These are phyloP conservation scores for Carassius auratus DNA, from an alignment of 2,113 vertebrate species.

Conservation along the genomic window DNA sequence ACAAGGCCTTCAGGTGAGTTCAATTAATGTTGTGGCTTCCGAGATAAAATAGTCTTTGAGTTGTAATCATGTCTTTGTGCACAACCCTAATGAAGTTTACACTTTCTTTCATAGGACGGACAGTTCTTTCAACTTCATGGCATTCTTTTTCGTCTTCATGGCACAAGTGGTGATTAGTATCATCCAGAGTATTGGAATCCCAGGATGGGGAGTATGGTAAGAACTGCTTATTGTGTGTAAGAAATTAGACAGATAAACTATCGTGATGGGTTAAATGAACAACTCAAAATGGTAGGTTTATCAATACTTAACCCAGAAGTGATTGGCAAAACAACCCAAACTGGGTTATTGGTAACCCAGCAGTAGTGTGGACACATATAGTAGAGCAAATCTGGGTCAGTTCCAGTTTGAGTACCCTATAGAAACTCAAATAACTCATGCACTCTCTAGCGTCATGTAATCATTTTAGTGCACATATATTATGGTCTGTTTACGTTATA, in stretches of 20 bases:
- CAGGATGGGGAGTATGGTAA: slow-evolving; percentile 99
- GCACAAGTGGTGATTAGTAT: slow-evolving; percentile 97
- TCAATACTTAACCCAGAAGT: neutral
- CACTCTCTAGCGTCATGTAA: neutral
- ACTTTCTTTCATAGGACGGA: slow-evolving; percentile 82
- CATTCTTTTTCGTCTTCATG: slow-evolving; percentile 99
- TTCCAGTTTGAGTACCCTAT: neutral
- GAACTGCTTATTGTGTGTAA: slow-evolving; percentile 53
- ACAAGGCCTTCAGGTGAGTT: slow-evolving; percentile 99
- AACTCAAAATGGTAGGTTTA: neutral
- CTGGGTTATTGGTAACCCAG: too few relatives aligned
- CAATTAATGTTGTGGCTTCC: neutral
- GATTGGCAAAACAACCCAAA: neutral
- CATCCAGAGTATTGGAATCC: slow-evolving; percentile 94
- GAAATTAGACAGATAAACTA: neutral
- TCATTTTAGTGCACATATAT: neutral
- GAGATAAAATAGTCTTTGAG: neutral
- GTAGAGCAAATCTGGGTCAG: neutral
- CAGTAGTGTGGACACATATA: neutral
- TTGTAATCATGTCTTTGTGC: neutral
- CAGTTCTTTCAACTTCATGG: slow-evolving; percentile 99
- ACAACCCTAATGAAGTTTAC: neutral
- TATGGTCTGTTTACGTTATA: neutral
- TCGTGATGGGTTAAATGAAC: too few relatives aligned
- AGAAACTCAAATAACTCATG: slow-evolving; percentile 3